A percentile compares a stretch with the other conserved stretches of the same genome.
phyloP scores from a whole-genome alignment of 2,113 vertebrate species.

The Rhabdomys dilectus region DNA sequence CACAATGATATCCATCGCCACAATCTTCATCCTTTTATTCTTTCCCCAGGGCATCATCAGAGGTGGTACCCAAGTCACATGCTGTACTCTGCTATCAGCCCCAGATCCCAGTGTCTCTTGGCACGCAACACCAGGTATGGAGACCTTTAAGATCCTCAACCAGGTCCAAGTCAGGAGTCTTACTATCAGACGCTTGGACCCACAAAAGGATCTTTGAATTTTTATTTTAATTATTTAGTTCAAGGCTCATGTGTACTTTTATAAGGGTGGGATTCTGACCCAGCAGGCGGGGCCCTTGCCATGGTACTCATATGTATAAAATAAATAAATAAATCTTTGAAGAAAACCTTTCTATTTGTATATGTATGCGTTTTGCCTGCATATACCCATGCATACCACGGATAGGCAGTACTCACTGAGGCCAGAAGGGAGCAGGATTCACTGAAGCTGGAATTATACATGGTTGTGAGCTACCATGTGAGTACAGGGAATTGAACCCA shows the following conservation, averaged over 20 bases:
- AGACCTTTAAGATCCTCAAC: background rate
- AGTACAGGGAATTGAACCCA: background rate
- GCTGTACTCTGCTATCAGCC: too few species aligned
- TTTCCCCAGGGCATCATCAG: background rate
- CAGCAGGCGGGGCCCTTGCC: too few species aligned
- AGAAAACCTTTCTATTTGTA: background rate
- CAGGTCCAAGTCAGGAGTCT: background rate
- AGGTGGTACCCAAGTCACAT: background rate
- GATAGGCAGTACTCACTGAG: background rate
- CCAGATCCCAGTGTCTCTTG: background rate
- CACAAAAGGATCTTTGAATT: background rate
- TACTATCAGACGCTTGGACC: background rate
- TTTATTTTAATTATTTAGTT: background rate
- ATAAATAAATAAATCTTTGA: too few species aligned
- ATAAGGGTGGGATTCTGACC: too few species aligned
- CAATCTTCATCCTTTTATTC: background rate
- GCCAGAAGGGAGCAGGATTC: background rate
- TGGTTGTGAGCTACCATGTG: too few species aligned
- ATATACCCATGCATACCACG: background rate
- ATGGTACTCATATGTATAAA: too few species aligned
- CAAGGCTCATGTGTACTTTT: too few species aligned
- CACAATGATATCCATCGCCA: fast-evolving
- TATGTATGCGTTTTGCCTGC: background rate
- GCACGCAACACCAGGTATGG: background rate
- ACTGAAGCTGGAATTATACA: background rate